Evolutionary conservation across 2,888 invertebrate genomes (phyloP), one percentile per base, ranked within the genome.

Genomic region (Ptychoptera albimana): DNA sequence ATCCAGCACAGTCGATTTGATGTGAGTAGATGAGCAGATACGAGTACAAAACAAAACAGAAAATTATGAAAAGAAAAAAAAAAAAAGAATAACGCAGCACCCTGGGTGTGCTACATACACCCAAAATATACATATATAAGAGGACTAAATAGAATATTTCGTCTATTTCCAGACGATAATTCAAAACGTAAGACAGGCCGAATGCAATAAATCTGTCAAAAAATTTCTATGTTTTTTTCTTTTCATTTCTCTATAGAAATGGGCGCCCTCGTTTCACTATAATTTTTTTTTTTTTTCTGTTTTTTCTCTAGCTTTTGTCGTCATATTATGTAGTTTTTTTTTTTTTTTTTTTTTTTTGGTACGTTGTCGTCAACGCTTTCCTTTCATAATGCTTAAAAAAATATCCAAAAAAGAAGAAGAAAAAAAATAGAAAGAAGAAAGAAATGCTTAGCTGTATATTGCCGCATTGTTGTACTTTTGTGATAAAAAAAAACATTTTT

Each of bases 171-270:
- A 50, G 49, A 50, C 50, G 23, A 52, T 52, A 52, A 52, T 52
- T 52, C 52, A 52, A n/a, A 50, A 52, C 49, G 50, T 51, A 51
- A 52, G 52, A 52, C 52, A 52, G 51, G 48, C 50, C 50, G 49
- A 52, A 50, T 39, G 51, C 48, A 48, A 52, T 52, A 52, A 52
- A 52, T 52, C 52, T 52, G 52, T 52, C 52, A 51, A 50, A 52
- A 50, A 50, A 48, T 45, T 42, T 23, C 23, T 23, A 23, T 23
- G 23, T 23, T 23, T 23, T n/a, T 42, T 45, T 45, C 44, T 45
- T 46, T 45, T 48, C 45, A 43, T 45, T 43, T 37, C 37, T 37
- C 37, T 37, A 13, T 36, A 12, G 11, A 12, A 36, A 9, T 13
- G 14, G 14, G 35, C n/a, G 13, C 35, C 13, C 35, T 35, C n/a